A percentile compares a stretch with the other conserved stretches of the same genome.
These are phyloP conservation scores for Arctia plantaginis DNA, from an alignment of 2,888 invertebrate genomes.

Conservation along the genomic window DNA sequence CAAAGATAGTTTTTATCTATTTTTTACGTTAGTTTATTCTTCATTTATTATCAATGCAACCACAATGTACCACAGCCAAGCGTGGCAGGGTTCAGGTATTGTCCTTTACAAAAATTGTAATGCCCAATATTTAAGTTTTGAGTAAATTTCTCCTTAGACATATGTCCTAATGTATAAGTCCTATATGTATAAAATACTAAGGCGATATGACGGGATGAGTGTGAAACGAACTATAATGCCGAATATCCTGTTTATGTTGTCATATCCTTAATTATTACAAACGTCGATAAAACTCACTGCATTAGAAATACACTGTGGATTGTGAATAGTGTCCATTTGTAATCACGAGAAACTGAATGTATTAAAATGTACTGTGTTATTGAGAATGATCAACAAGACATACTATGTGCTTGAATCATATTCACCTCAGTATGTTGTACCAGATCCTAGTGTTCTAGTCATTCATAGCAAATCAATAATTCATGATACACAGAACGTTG, in stretches of 20 bases:
- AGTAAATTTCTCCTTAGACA: not conserved
- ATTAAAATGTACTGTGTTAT: not conserved
- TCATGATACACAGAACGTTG: slow-evolving; percentile 28
- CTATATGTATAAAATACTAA: not conserved
- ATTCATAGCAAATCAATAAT: slow-evolving; percentile 30
- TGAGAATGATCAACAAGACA: slow-evolving; percentile 28
- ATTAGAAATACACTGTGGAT: not conserved
- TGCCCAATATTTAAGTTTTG: not conserved
- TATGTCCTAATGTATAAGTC: not conserved
- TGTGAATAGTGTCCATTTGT: not conserved
- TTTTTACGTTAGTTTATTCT: too few species aligned
- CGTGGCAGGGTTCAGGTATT: too few species aligned
- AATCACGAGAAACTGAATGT: not conserved
- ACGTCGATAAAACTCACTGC: not conserved
- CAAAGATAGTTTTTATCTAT: too few species aligned
- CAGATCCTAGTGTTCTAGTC: slow-evolving; percentile 38
- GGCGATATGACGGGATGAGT: not conserved
- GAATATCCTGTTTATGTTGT: slow-evolving; percentile 46
- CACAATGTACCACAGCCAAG: too few species aligned
- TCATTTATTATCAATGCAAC: too few species aligned
- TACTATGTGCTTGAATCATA: slow-evolving; percentile 40
- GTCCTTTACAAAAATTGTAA: not conserved
- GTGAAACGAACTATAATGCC: slow-evolving; percentile 26
- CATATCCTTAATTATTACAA: slow-evolving; percentile 41
- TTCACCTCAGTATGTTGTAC: slow-evolving; percentile 42